Percentiles rank a stretch among this genome's conserved stretches.
These are phyloP conservation scores for Agriopis leucophaearia DNA, from an alignment of 2,888 invertebrate genomes.

Conservation along the genomic window DNA sequence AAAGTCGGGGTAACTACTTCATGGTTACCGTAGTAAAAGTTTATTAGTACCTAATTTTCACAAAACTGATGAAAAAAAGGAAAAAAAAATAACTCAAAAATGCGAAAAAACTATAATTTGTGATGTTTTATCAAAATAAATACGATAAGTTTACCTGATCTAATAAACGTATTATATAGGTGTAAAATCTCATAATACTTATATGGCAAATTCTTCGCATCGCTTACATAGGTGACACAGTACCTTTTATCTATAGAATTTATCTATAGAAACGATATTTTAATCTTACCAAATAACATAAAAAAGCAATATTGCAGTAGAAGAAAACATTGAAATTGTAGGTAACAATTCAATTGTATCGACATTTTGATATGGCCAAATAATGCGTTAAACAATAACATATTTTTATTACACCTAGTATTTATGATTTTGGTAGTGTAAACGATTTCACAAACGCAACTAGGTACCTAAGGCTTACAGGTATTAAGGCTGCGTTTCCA, in stretches of 20 bases:
- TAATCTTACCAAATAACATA: conserved; percentile 48
- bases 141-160: no score
- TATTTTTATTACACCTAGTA: not conserved
- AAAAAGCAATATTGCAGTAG: conserved; percentile 45
- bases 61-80: no score
- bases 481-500: no score
- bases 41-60: no score
- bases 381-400: not conserved
- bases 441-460: not conserved
- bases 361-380: conserved; percentile 2
- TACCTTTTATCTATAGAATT: not conserved
- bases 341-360: conserved; percentile 23
- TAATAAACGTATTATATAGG: no score
- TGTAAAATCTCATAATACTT: no score
- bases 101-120: no score
- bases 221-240: not conserved
- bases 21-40: no score
- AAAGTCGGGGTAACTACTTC: no score
- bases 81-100: no score
- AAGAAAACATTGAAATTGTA: conserved; percentile 35
- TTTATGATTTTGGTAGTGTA: not conserved
- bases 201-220: not conserved
- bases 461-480: not conserved
- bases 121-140: no score
- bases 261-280: conserved; percentile 13